Conservation (phyloP, 1,140 invertebrate species). For the Pomacea maculata region DNA sequence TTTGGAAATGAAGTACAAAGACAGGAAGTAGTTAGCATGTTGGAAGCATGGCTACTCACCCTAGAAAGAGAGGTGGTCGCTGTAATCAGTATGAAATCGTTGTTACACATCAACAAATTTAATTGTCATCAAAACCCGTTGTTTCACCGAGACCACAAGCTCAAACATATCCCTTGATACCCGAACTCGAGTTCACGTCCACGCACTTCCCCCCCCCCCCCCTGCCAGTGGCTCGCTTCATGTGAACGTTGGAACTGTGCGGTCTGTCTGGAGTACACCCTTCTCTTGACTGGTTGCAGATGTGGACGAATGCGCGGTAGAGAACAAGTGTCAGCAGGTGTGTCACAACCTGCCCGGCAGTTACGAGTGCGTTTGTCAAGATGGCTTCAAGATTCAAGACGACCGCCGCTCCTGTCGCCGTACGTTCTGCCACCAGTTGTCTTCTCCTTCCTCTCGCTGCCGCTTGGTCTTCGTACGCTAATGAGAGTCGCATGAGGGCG, state of each 20-base stretch:
- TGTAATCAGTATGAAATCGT: no score
- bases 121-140: no score
- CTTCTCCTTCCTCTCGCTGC: not conserved
- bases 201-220: no score
- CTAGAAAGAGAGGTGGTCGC: no score
- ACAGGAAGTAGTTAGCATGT: not conserved
- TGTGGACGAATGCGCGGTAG: constrained; percentile 68
- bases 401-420: constrained; percentile 22
- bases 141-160: no score
- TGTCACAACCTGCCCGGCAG: constrained; percentile 70
- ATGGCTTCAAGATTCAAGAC: constrained; percentile 65
- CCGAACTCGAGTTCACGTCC: no score
- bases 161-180: no score
- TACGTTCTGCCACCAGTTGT: constrained; percentile 4
- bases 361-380: constrained; percentile 70
- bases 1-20: not conserved
- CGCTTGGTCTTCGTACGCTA: not conserved
- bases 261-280: no score
- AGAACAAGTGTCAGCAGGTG: constrained; percentile 66
- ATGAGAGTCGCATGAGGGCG: not conserved
- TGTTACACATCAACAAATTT: no score
- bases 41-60: no score
- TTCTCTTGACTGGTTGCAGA: constrained; percentile 48
- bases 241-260: no score
- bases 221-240: no score